phyloP scores from a whole-genome alignment of 2,113 vertebrate species.

The Campylomormyrus tamandua region DNA sequence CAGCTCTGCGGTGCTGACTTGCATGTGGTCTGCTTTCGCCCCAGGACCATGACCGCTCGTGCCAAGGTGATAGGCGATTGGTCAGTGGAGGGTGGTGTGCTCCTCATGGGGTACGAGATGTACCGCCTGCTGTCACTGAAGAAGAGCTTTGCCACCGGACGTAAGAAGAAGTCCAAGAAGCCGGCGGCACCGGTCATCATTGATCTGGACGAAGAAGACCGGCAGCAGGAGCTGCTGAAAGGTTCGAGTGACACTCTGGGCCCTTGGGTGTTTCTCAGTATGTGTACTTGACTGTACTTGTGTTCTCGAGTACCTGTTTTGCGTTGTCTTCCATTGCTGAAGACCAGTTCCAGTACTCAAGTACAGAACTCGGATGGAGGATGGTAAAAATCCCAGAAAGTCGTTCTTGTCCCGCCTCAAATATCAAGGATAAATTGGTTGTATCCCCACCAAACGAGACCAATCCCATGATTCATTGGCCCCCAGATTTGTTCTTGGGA shows the following conservation, averaged over 20 bases:
- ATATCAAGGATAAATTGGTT: neutral
- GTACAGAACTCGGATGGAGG: neutral
- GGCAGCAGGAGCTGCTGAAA: slow-evolving; percentile 94
- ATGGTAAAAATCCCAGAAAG: neutral
- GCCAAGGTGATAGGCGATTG: slow-evolving; percentile 93
- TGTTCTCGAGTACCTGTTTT: neutral
- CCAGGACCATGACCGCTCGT: slow-evolving; percentile 81
- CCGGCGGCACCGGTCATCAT: slow-evolving; percentile 90
- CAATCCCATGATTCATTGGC: neutral
- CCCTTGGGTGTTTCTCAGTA: neutral
- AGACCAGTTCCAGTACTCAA: neutral
- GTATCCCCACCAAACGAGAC: neutral
- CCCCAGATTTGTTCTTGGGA: neutral
- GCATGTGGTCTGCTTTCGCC: neutral
- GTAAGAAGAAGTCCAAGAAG: slow-evolving; percentile 95
- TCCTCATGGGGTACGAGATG: slow-evolving; percentile 99
- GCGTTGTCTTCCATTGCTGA: neutral
- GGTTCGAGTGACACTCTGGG: slow-evolving; percentile 53
- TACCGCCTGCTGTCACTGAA: slow-evolving; percentile 94
- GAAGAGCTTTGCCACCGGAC: slow-evolving; percentile 91
- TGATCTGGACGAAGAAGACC: slow-evolving; percentile 94
- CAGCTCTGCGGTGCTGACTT: neutral
- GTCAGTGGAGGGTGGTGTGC: slow-evolving; percentile 84
- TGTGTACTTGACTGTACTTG: neutral
- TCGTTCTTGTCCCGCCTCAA: neutral